Percentiles rank a stretch among this genome's conserved stretches.
These are phyloP conservation scores for Aleiodes sp. DNA, from an alignment of 1,140 invertebrate genomes.

Conservation along the genomic window DNA sequence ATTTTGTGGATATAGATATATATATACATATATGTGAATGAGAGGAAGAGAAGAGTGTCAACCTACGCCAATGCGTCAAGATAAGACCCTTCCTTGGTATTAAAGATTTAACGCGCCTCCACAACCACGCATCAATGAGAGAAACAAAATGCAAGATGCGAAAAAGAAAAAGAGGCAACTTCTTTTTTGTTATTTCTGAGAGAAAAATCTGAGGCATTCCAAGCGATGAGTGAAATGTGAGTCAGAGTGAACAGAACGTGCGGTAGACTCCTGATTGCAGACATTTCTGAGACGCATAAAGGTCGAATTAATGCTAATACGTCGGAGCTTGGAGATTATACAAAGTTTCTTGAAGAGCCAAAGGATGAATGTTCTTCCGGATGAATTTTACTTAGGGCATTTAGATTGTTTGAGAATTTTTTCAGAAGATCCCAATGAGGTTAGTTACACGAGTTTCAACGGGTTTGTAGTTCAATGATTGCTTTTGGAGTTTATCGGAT, in stretches of 20 bases:
- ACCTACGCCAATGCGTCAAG: constrained; percentile 55
- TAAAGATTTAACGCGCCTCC: constrained; percentile 19
- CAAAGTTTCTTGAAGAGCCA: background rate
- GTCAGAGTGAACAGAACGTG: background rate
- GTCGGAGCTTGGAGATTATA: background rate
- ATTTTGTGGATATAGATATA: too few relatives aligned
- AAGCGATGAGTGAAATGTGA: background rate
- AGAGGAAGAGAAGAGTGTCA: constrained; percentile 43
- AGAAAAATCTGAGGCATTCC: background rate
- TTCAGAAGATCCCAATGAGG: background rate
- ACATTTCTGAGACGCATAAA: background rate
- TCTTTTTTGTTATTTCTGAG: background rate
- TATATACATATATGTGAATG: constrained; percentile 2
- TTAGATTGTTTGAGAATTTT: background rate
- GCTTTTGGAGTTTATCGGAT: background rate
- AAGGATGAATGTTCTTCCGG: background rate
- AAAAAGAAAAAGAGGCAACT: background rate
- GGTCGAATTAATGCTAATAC: constrained; percentile 4
- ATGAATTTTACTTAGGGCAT: background rate
- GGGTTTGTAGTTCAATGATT: background rate
- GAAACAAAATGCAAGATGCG: background rate
- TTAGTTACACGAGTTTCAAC: background rate
- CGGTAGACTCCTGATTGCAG: background rate
- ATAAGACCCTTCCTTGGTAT: constrained; percentile 52
- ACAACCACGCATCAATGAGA: constrained; percentile 2